Evolutionary conservation across 2,113 vertebrate genomes (phyloP).

Genomic region (Melanocharis versteri): DNA sequence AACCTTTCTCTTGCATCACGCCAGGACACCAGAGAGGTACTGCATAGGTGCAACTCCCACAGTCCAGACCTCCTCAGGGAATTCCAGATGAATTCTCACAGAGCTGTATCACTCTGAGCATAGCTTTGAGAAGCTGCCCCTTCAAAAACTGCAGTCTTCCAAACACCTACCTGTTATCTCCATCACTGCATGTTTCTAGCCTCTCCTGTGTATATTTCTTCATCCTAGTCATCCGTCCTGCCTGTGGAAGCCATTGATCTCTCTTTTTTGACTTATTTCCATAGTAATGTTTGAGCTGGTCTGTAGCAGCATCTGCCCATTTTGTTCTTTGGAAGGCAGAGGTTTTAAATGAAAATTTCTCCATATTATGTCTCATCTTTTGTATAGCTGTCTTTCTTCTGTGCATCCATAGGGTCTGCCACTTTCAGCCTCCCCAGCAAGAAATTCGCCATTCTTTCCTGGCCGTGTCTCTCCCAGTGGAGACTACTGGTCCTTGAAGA

Average conservation of each 20-base stretch:
- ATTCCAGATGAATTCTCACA: not conserved
- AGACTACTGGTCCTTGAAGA: not conserved
- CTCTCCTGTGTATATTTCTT: not conserved
- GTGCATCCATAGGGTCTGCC: not conserved
- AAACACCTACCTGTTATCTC: not conserved
- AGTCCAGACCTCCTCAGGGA: not conserved
- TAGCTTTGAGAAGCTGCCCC: not conserved
- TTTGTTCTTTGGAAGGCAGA: not conserved
- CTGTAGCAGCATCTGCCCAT: not conserved
- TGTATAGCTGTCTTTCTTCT: not conserved
- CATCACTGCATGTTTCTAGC: not conserved
- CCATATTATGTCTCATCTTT: not conserved
- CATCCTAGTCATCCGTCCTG: not conserved
- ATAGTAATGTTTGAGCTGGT: not conserved
- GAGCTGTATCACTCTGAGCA: rapidly evolving
- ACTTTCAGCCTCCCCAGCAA: not conserved
- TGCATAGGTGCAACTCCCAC: not conserved
- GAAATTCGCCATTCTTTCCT: not conserved
- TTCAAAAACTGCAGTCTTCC: not conserved
- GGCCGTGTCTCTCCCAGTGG: not conserved
- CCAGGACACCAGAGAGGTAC: not conserved
- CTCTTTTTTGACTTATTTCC: not conserved
- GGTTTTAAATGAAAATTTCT: not conserved
- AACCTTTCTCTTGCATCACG: not conserved
- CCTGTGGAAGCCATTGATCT: not conserved